Conservation (phyloP, 2,113 vertebrate species). For the Cnemophilus loriae region DNA sequence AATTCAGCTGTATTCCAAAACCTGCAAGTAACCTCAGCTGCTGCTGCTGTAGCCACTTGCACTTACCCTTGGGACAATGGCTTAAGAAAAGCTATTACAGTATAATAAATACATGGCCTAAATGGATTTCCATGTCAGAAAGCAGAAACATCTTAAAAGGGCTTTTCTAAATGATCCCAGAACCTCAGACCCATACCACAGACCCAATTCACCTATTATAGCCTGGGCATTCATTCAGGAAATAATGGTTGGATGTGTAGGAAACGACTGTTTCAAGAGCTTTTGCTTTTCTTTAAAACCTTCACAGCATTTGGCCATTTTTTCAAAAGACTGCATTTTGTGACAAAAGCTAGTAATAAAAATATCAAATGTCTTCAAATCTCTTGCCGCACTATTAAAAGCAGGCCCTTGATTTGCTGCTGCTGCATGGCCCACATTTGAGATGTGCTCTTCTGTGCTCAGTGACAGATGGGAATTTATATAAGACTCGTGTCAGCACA, state of each 20-base stretch:
- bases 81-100: neutral
- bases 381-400: slow-evolving; percentile 29
- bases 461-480: slow-evolving; percentile 54
- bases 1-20: neutral
- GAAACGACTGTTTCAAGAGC: neutral
- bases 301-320: neutral
- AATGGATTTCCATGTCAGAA: neutral
- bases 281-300: neutral
- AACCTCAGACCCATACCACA: neutral
- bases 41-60: neutral
- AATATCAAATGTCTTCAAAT: neutral
- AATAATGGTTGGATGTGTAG: neutral
- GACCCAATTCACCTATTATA: neutral
- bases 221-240: neutral
- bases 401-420: neutral
- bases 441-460: neutral
- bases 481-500: slow-evolving; percentile 23
- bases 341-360: neutral
- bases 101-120: slow-evolving; percentile 1
- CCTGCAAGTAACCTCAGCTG: neutral
- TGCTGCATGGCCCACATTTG: neutral
- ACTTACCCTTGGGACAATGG: neutral
- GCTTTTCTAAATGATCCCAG: neutral
- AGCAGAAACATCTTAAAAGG: neutral
- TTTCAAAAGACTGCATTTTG: neutral